Conservation (phyloP, 2,888 invertebrate species). For the Gisinianus flammeolus region DNA sequence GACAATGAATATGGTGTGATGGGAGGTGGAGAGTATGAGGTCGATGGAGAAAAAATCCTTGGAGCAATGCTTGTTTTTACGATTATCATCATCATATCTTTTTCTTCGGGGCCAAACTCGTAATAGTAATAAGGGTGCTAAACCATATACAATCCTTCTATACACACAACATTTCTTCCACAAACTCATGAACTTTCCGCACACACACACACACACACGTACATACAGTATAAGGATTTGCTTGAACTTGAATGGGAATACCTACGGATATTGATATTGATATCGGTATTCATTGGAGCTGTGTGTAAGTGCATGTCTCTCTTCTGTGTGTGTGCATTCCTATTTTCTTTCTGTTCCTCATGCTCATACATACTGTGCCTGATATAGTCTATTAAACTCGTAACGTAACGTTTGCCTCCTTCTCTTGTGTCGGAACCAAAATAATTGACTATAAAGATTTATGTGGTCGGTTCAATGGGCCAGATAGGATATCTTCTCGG, state of each 20-base stretch:
- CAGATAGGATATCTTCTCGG: slow-evolving; percentile 16
- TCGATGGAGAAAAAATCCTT: slow-evolving; percentile 17
- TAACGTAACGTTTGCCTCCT: slow-evolving; percentile 13
- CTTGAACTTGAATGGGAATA: too few species aligned
- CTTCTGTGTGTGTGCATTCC: too few species aligned
- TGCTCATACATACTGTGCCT: not conserved
- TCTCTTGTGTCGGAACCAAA: slow-evolving; percentile 27
- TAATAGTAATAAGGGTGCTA: slow-evolving; percentile 23
- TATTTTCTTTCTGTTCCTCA: not conserved
- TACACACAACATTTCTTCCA: too few species aligned
- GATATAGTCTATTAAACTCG: not conserved
- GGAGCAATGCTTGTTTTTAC: slow-evolving; percentile 35
- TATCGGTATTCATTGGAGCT: too few species aligned
- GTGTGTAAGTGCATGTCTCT: too few species aligned
- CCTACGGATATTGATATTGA: too few species aligned
- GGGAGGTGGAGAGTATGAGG: not conserved
- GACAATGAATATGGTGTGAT: slow-evolving; percentile 2
- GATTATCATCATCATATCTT: slow-evolving; percentile 26
- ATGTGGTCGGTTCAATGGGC: slow-evolving; percentile 29
- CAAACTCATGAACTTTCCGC: too few species aligned
- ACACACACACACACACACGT: not conserved
- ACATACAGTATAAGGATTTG: not conserved
- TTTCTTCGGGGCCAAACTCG: not conserved
- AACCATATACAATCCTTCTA: too few species aligned
- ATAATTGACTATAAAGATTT: slow-evolving; percentile 40